A percentile compares a stretch with the other conserved stretches of the same genome.
These are phyloP conservation scores for Triops cancriformis DNA, from an alignment of 1,140 invertebrate species.

Conservation along the genomic window DNA sequence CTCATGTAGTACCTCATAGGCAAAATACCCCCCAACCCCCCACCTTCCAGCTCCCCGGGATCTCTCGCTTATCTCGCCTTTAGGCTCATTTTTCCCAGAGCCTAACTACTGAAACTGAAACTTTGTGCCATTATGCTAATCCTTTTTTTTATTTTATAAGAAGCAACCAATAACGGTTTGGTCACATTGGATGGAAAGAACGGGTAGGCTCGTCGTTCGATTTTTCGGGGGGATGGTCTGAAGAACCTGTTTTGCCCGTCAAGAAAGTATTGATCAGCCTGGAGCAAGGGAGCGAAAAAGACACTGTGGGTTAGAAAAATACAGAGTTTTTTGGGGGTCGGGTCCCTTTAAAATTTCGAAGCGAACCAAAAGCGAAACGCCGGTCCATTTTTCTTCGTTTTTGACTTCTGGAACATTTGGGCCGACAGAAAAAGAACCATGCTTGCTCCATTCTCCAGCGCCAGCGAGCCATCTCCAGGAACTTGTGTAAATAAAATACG, in stretches of 20 bases:
- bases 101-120: background rate
- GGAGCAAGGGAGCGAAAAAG: background rate
- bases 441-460: background rate
- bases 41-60: too few relatives aligned
- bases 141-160: too few relatives aligned
- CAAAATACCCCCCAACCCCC: background rate
- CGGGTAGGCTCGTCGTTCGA: background rate
- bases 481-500: background rate
- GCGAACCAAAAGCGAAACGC: background rate
- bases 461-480: background rate
- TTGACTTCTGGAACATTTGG: background rate
- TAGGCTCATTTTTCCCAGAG: background rate
- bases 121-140: background rate
- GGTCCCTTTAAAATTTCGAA: background rate
- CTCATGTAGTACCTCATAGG: background rate
- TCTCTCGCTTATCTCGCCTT: background rate
- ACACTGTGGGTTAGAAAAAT: background rate
- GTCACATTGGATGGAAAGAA: background rate
- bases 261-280: slow-evolving; percentile 6
- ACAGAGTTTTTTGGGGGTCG: background rate
- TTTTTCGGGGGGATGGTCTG: background rate
- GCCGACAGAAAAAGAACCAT: background rate
- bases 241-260: background rate
- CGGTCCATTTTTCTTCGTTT: background rate
- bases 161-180: too few relatives aligned